These are phyloP conservation scores for Drosophila prosaltans DNA, from an alignment of 1,140 invertebrate genomes.

Conservation along the genomic window DNA sequence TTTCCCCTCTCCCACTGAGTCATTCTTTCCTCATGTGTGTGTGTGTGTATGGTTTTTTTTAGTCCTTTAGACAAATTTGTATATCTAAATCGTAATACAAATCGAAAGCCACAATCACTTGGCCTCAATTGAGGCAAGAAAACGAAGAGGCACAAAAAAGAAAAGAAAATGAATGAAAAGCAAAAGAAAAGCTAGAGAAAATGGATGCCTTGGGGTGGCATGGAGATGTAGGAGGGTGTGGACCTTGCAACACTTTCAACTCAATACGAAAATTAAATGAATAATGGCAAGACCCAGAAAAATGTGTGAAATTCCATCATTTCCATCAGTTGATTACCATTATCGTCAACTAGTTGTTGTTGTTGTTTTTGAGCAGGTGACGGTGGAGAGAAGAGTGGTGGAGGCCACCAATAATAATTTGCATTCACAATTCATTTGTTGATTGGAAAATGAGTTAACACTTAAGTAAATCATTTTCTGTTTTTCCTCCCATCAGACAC, in stretches of 20 bases:
- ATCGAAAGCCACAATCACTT: conserved; percentile 51
- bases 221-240: background rate
- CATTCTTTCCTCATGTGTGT: conserved; percentile 15
- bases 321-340: conserved; percentile 74
- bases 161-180: conserved; percentile 2
- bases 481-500: conserved; percentile 31
- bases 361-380: conserved; percentile 34
- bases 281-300: conserved; percentile 58
- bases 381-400: background rate
- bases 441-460: conserved; percentile 76
- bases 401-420: conserved; percentile 24
- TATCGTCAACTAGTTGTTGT: conserved; percentile 60
- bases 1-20: conserved; percentile 15
- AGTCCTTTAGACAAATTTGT: conserved; percentile 53
- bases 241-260: conserved; percentile 65
- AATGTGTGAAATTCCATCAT: conserved; percentile 49
- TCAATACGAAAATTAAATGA: conserved; percentile 67
- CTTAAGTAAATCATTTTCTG: conserved; percentile 75
- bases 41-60: conserved; percentile 43
- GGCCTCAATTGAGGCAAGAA: conserved; percentile 29
- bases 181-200: conserved; percentile 6
- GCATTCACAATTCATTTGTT: conserved; percentile 53
- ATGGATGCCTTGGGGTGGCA: conserved; percentile 29
- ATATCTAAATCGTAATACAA: conserved; percentile 55
- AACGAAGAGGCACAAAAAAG: conserved; percentile 19